A percentile compares a stretch with the other conserved stretches of the same genome.
Evolutionary conservation across 2,113 vertebrate genomes (phyloP).

Genomic region (Acrocephalus kingi): DNA sequence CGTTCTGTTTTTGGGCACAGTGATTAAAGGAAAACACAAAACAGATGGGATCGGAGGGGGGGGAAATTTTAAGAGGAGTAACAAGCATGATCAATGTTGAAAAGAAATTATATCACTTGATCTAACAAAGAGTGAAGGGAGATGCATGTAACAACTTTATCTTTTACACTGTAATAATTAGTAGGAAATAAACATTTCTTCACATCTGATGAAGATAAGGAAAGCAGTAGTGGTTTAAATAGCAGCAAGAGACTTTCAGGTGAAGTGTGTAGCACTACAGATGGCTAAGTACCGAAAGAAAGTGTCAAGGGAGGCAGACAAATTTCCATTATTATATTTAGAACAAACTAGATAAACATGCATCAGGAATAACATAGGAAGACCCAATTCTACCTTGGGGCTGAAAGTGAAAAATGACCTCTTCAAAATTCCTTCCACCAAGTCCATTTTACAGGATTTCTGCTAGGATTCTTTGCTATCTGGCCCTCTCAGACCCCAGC

Average conservation of each 20-base stretch:
- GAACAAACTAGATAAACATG: not conserved
- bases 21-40: not conserved
- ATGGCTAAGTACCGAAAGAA: not conserved
- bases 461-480: not conserved
- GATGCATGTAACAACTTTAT: not conserved
- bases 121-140: not conserved
- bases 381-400: not conserved
- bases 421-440: not conserved
- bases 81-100: not conserved
- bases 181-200: not conserved
- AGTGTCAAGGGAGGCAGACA: not conserved
- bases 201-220: not conserved
- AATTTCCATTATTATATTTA: not conserved
- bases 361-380: not conserved
- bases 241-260: not conserved
- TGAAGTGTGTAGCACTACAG: not conserved
- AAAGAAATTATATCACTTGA: not conserved
- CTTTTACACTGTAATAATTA: not conserved
- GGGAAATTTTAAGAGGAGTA: not conserved
- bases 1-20: fast-evolving
- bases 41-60: fast-evolving
- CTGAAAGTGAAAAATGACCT: not conserved
- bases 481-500: not conserved
- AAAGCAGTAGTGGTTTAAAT: not conserved
- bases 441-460: not conserved